Evolutionary conservation across 1,140 invertebrate species (phyloP).

Genomic region (Leptopilina boulardi): DNA sequence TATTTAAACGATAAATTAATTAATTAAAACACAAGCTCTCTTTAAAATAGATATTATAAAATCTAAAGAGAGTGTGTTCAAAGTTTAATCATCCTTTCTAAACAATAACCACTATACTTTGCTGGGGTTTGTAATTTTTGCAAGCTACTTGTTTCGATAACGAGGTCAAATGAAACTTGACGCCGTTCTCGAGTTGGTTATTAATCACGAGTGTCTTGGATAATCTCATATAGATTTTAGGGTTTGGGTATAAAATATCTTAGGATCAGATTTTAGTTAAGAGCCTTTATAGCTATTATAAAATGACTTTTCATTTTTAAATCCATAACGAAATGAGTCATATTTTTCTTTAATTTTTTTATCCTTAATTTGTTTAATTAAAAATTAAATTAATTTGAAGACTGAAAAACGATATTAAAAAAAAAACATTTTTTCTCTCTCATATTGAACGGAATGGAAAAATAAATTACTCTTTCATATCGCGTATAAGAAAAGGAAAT

Average conservation of each 20-base stretch:
- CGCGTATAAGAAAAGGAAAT: too few species aligned
- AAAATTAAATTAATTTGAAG: too few species aligned
- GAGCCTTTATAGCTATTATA: neutral
- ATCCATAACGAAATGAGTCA: neutral
- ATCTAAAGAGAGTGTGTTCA: neutral
- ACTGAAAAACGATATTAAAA: too few species aligned
- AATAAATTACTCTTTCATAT: too few species aligned
- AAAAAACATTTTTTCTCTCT: too few species aligned
- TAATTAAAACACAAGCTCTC: neutral
- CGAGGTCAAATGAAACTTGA: constrained; percentile 27
- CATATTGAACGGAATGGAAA: too few species aligned
- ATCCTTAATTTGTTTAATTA: too few species aligned
- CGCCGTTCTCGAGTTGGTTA: constrained; percentile 10
- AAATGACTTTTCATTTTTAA: neutral
- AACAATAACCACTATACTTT: constrained; percentile 10
- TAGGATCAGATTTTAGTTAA: constrained; percentile 1
- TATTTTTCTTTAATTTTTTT: too few species aligned
- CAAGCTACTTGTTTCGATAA: constrained; percentile 31
- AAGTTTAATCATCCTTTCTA: constrained; percentile 4
- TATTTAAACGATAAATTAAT: too few species aligned
- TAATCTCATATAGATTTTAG: constrained; percentile 18
- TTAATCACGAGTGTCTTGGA: constrained; percentile 12
- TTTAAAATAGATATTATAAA: neutral
- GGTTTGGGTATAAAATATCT: constrained; percentile 13
- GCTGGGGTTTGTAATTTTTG: constrained; percentile 27